phyloP scores from a whole-genome alignment of 2,113 vertebrate species.

The Phyllopteryx taeniolatus region DNA sequence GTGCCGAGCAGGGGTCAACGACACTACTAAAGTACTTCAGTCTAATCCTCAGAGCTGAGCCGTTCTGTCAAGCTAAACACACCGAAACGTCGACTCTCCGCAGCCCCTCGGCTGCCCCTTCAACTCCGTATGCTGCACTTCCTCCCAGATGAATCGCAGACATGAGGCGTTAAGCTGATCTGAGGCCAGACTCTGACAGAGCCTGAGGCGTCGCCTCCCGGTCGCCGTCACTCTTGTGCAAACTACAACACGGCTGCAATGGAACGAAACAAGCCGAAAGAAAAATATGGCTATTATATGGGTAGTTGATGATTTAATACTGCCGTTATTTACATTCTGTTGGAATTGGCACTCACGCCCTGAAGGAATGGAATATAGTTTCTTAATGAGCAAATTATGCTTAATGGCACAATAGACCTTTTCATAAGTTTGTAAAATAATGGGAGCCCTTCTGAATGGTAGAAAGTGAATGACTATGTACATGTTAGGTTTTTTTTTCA shows the following conservation, averaged over 20 bases:
- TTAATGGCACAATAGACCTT: background rate
- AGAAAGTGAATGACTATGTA: too few species aligned
- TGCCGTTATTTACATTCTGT: background rate
- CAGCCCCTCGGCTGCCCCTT: conserved; percentile 42
- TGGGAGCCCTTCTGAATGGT: too few species aligned
- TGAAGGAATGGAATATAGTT: background rate
- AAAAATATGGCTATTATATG: conserved; percentile 3
- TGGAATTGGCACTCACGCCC: background rate
- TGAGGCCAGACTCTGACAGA: conserved; percentile 29
- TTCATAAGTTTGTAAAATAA: too few species aligned
- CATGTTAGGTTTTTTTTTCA: too few species aligned
- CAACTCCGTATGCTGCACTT: conserved; percentile 33
- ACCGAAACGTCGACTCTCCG: conserved; percentile 28
- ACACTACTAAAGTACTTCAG: background rate
- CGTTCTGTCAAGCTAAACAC: conserved; percentile 34
- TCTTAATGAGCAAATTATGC: background rate
- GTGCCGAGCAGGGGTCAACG: conserved; percentile 29
- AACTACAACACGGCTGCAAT: conserved; percentile 9
- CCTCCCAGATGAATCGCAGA: conserved; percentile 33
- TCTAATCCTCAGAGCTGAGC: conserved; percentile 24
- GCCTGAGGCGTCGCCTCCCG: conserved; percentile 35
- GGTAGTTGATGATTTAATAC: background rate
- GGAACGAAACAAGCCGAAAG: conserved; percentile 9
- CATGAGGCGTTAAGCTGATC: conserved; percentile 38
- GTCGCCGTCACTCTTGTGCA: conserved; percentile 20